A percentile compares a stretch with the other conserved stretches of the same genome.
phyloP scores from a whole-genome alignment of 2,113 vertebrate species.

The Neotoma lepida region DNA sequence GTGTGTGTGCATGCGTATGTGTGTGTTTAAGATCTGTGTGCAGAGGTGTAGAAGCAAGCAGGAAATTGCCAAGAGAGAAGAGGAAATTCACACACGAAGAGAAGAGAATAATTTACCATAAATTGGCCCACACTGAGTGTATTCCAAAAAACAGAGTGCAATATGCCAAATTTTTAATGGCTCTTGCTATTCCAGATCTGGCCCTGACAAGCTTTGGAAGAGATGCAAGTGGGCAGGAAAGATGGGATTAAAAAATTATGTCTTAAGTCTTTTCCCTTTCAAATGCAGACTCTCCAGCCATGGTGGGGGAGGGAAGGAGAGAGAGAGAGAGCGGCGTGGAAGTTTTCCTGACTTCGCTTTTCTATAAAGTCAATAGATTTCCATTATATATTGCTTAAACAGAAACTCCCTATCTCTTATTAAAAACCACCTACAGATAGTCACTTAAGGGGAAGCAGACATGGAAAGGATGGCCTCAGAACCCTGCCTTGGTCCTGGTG shows the following conservation, averaged over 20 bases:
- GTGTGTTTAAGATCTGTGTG: slow-evolving; percentile 69
- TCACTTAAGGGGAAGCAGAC: slow-evolving; percentile 35
- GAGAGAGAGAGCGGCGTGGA: not conserved
- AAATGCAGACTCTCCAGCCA: slow-evolving; percentile 46
- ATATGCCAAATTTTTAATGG: slow-evolving; percentile 82
- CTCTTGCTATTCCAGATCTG: slow-evolving; percentile 79
- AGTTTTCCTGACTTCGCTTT: slow-evolving; percentile 70
- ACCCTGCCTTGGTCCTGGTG: not conserved
- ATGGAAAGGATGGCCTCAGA: slow-evolving; percentile 51
- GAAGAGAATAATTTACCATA: slow-evolving; percentile 83
- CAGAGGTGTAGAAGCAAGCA: slow-evolving; percentile 73
- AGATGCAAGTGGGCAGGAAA: slow-evolving; percentile 78
- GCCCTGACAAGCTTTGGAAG: slow-evolving; percentile 78
- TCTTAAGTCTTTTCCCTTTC: slow-evolving; percentile 75
- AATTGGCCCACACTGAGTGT: slow-evolving; percentile 79
- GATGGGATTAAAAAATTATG: slow-evolving; percentile 75
- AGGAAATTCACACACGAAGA: slow-evolving; percentile 81
- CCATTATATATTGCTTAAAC: slow-evolving; percentile 61
- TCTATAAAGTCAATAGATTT: slow-evolving; percentile 54
- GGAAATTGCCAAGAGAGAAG: slow-evolving; percentile 78
- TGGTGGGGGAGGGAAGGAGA: not conserved
- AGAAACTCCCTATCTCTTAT: slow-evolving; percentile 48
- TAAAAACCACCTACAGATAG: slow-evolving; percentile 50
- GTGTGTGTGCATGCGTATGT: not conserved
- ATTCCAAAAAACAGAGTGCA: slow-evolving; percentile 78